phyloP scores from a whole-genome alignment of 2,888 invertebrate genomes.

The Agrilus cyanescens region DNA sequence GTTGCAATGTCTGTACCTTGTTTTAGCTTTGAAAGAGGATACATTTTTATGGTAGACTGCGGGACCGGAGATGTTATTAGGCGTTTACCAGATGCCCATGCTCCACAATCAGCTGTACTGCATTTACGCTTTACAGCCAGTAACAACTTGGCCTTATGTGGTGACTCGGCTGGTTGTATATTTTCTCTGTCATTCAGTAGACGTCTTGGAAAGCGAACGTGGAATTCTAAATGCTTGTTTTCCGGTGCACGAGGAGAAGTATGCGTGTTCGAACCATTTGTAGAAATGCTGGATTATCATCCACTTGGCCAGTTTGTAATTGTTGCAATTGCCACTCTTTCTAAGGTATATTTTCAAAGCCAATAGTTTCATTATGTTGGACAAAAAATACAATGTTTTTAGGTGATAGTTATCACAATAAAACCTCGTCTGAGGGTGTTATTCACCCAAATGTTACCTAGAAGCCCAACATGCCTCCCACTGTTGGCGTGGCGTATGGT shows the following conservation, averaged over 20 bases:
- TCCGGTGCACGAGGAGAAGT: conserved; percentile 96
- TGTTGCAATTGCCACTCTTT: conserved; percentile 87
- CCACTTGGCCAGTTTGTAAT: conserved; percentile 65
- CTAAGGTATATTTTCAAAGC: conserved; percentile 50
- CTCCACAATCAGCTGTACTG: conserved; percentile 71
- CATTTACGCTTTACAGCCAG: conserved; percentile 44
- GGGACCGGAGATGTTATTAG: conserved; percentile 65
- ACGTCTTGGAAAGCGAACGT: conserved; percentile 76
- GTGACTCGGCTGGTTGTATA: conserved; percentile 83
- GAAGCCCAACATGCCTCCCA: conserved; percentile 66
- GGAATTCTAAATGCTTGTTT: conserved; percentile 87
- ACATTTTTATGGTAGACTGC: conserved; percentile 85
- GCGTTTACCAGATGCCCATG: conserved; percentile 67
- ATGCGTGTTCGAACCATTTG: conserved; percentile 57
- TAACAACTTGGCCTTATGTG: conserved; percentile 57
- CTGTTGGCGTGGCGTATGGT: conserved; percentile 89
- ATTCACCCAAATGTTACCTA: conserved; percentile 64
- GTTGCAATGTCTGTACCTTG: neutral
- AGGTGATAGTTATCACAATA: conserved; percentile 68
- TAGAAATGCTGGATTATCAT: conserved; percentile 39
- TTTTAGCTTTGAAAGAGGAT: conserved; percentile 57
- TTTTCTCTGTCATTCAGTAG: conserved; percentile 86
- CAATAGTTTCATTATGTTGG: neutral
- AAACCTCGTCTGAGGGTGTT: conserved; percentile 66
- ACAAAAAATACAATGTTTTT: conserved; percentile 15